Evolutionary conservation across 2,888 invertebrate genomes (phyloP), one percentile per base, ranked within the genome.

Genomic region (Arrhopalites spinosus): DNA sequence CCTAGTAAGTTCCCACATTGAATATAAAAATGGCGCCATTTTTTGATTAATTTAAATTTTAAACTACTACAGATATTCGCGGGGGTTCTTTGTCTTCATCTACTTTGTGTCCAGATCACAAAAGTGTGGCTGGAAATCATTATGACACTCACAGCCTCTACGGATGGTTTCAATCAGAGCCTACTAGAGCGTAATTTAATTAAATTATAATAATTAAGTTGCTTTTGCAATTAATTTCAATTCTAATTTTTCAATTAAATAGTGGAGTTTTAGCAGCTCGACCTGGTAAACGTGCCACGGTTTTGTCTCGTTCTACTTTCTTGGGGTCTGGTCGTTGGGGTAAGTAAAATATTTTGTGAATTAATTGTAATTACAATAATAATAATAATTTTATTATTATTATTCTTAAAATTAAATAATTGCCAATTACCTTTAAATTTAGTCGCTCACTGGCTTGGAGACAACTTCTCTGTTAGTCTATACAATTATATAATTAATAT

Each of bases 121-220:
- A 64, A 0, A 72, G 78, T 66, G 87, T 89, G 83, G 87, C 87
- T 13, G 92, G 92, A 1, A 63, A 82, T 0, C 94, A 95, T 84
- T 93, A 91, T 84, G 88, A 94, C 85, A 86, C 92, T 63, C 95
- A 95, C 85, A 93, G 92, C 86, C 84, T 93, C 78, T 93, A 91
- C 84, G 92, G 92, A 0, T 88, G 80, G 80, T 74, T 76, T 47
- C 75, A 82, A 71, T 76, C 79, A 5, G 80, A 82, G 47, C 79
- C 82, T 2, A 82, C 82, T 17, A 61, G 78, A 47, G 72, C 67
- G 81, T 80, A 77, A 74, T 74, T 68, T 59, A n/a, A n/a, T n/a
- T n/a, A n/a, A n/a, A n/a, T n/a, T n/a, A n/a, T n/a, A n/a, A n/a
- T n/a, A n/a, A n/a, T n/a, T n/a, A n/a, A n/a, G n/a, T n/a, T n/a